These are phyloP conservation scores for Orchesella flavescens DNA, from an alignment of 2,888 invertebrate species.

Conservation along the genomic window DNA sequence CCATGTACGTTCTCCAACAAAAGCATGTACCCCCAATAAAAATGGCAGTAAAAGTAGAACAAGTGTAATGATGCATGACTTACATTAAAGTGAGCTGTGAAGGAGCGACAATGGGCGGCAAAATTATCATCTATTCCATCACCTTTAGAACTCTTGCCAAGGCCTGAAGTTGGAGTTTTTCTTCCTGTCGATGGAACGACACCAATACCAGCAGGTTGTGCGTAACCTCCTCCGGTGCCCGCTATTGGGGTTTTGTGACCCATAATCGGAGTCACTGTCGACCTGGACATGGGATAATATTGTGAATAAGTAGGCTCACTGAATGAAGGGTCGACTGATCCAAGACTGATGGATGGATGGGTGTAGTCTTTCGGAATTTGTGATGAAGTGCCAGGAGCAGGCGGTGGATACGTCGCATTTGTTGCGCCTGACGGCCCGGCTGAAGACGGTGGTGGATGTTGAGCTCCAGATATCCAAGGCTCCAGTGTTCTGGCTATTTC, in stretches of 20 bases:
- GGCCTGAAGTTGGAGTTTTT: constrained; percentile 70
- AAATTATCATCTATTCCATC: constrained; percentile 78
- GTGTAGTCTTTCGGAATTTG: constrained; percentile 71
- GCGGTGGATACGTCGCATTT: constrained; percentile 64
- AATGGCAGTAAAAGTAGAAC: constrained; percentile 43
- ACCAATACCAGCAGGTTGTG: constrained; percentile 69
- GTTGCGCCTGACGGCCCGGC: constrained; percentile 62
- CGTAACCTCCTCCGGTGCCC: constrained; percentile 67
- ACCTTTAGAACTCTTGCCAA: constrained; percentile 73
- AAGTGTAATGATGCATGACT: constrained; percentile 64
- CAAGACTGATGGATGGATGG: constrained; percentile 69
- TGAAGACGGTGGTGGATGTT: constrained; percentile 62
- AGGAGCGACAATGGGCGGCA: constrained; percentile 79
- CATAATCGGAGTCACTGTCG: constrained; percentile 69
- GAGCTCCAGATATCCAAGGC: constrained; percentile 77
- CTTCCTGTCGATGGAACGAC: constrained; percentile 66
- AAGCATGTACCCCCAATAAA: neutral
- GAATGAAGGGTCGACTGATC: constrained; percentile 68
- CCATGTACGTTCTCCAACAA: neutral
- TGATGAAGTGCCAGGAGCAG: constrained; percentile 59
- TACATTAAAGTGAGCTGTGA: constrained; percentile 75
- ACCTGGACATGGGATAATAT: constrained; percentile 71
- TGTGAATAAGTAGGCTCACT: constrained; percentile 72
- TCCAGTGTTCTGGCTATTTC: constrained; percentile 81
- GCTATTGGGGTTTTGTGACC: constrained; percentile 62